Evolutionary conservation across 1,140 invertebrate species (phyloP), one percentile per base, ranked within the genome.

Genomic region (Halictus rubicundus): DNA sequence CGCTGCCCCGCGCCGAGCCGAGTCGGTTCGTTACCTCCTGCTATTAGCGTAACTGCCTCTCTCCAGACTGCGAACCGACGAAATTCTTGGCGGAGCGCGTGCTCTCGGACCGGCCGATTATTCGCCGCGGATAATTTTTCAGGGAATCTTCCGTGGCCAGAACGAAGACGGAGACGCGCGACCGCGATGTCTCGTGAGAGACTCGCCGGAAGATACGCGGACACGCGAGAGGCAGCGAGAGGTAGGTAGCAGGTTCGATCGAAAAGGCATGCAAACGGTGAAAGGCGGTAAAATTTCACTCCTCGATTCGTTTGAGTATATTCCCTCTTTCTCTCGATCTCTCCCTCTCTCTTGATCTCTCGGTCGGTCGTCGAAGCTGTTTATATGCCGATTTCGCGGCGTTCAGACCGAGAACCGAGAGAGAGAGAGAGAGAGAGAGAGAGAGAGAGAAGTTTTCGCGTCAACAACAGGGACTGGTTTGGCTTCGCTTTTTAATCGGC

Each of bases 271-370:
- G 81, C 81, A 65, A 77, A 79, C 77, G 84, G 86, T 85, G 87
- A 88, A 88, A 88, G 86, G 84, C 83, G 65, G 76, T 80, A 83
- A 83, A 83, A 88, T 88, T 88, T 88, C 87, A 86, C 87, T 88
- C 80, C 72, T 74, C 65, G 63, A 68, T 80, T 75, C 71, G 79
- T 87, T 82, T 75, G 85, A 85, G 73, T 78, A 80, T 72, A 32
- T 46, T 14, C 42, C 42, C 14, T 46, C 42, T 14, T 2, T 46
- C 42, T 46, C 42, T 46, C 42, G 12, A 9, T 12, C 42, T 46
- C 42, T 46, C 42, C 0, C 42, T 12, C 2, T 46, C 42, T 12
- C 42, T 78, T 57, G 57, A 60, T 64, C 72, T 68, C 27, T 61
- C 68, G 57, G 64, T 70, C 32, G 57, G 57, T 64, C 52, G 14